Base-by-base conservation (phyloP, 2,888 invertebrate species). In the Pimpla rufipes region DNA sequence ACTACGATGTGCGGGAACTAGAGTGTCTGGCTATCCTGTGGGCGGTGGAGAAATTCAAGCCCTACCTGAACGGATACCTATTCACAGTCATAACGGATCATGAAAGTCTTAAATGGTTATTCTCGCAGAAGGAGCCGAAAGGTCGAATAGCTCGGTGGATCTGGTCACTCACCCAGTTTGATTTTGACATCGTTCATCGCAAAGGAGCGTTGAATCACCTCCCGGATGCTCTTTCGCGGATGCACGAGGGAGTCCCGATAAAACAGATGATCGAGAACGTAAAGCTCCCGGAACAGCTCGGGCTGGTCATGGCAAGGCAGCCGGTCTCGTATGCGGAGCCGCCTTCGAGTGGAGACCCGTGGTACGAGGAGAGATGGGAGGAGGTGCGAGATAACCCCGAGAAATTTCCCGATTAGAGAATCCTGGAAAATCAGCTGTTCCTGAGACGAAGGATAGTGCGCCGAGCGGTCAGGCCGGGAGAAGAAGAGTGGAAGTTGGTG, bases 41-140 rank as follows among this genome's bases (percentile, higher is more conserved):
- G 85, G 77, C 83, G 0, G 77, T 88, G 0, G 68, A 81, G 7
- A 86, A 85, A 52, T 89, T 85, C 42, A 59, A 88, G 1, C 55
- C 76, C 0, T 89, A 88, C 73, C 11, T 88, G 0, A 85, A 87
- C 62, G 89, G 88, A 0, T 73, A 79, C 7, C 67, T 67, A 0
- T 89, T 90, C 45, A 87, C 74, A 2, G 88, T 89, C 0, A 76
- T 89, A 0, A 90, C 88, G 0, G 88, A 89, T 35, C 88, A 89
- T 11, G 62, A 64, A 13, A 85, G 83, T 11, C 21, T 89, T 1
- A 47, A 68, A 2, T 90, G 88, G 89, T 68, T 88, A 0, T 73
- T 80, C 10, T 80, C 78, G 13, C 57, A 86, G 3, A 85, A 88
- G 7, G 81, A 86, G n/a, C 88, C 89, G 1, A 55, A 50, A 59